Evolutionary conservation across 2,888 invertebrate genomes (phyloP).

Genomic region (Ophion costatus): DNA sequence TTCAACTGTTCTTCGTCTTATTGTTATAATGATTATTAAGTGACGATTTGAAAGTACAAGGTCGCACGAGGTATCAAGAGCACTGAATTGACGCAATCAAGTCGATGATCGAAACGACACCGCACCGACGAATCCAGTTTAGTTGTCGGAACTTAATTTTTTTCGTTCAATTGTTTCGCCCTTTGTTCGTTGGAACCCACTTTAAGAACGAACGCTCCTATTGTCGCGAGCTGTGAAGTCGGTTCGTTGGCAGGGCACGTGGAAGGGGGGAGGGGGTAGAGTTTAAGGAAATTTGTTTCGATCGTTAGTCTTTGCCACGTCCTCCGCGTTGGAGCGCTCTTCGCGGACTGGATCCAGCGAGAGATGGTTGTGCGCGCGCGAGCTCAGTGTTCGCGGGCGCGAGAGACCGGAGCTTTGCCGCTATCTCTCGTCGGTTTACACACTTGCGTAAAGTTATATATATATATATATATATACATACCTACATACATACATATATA

Average conservation of each 20-base stretch:
- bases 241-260: not conserved
- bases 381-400: constrained; percentile 72
- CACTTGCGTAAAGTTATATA: constrained; percentile 29
- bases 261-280: not conserved
- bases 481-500: constrained; percentile 28
- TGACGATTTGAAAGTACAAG: constrained; percentile 2
- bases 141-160: not conserved
- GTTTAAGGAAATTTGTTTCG: constrained; percentile 25
- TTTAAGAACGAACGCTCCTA: not conserved
- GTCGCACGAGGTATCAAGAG: not conserved
- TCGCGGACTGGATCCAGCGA: constrained; percentile 79
- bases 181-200: not conserved
- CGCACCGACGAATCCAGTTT: not conserved
- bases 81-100: not conserved
- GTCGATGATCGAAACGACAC: not conserved
- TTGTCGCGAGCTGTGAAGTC: not conserved
- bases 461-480: not conserved
- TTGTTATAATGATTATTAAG: not conserved
- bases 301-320: constrained; percentile 72
- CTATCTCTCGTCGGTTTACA: constrained; percentile 53
- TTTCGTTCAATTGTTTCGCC: not conserved
- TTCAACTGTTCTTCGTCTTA: too few relatives aligned
- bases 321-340: constrained; percentile 80
- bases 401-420: constrained; percentile 71
- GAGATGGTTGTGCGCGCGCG: constrained; percentile 64